Conservation (phyloP, 2,797 vertebrate species). For the Hephaestus fuliginosus region DNA sequence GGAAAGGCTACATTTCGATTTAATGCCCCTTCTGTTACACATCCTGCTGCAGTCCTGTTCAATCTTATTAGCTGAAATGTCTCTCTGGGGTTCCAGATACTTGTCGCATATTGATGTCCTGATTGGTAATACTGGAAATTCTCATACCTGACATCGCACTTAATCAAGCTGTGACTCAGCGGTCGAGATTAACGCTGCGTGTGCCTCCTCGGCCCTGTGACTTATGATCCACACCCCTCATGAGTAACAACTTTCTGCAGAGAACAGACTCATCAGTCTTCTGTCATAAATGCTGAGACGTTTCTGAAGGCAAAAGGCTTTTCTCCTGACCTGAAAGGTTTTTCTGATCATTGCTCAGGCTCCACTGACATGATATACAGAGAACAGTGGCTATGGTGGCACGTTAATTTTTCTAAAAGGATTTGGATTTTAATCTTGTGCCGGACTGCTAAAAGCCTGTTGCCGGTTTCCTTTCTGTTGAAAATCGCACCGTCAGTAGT, state of each 20-base stretch:
- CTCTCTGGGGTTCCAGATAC: conserved; percentile 46
- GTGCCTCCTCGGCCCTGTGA: conserved; percentile 64
- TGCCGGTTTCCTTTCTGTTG: conserved; percentile 50
- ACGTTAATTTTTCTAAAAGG: conserved; percentile 87
- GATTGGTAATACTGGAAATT: conserved; percentile 58
- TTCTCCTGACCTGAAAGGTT: conserved; percentile 73
- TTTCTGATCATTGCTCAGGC: conserved; percentile 74
- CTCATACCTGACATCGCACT: conserved; percentile 54
- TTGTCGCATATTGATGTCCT: conserved; percentile 57
- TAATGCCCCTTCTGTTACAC: conserved; percentile 15
- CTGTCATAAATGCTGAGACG: conserved; percentile 73
- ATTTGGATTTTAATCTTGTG: conserved; percentile 82
- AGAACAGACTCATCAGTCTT: conserved; percentile 77
- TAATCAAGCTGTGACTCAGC: conserved; percentile 79
- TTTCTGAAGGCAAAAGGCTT: conserved; percentile 69
- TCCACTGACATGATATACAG: conserved; percentile 74
- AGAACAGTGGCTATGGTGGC: conserved; percentile 68
- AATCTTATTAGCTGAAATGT: conserved; percentile 48
- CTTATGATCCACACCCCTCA: conserved; percentile 75
- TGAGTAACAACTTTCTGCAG: conserved; percentile 79
- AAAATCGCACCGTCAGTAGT: conserved; percentile 71
- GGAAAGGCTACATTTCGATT: conserved; percentile 34
- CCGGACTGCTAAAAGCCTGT: conserved; percentile 77
- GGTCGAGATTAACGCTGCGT: conserved; percentile 69
- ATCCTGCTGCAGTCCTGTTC: conserved; percentile 1